A percentile compares a stretch with the other conserved stretches of the same genome.
These are phyloP conservation scores for Calameuta idolon DNA, from an alignment of 2,888 invertebrate genomes.

Conservation along the genomic window DNA sequence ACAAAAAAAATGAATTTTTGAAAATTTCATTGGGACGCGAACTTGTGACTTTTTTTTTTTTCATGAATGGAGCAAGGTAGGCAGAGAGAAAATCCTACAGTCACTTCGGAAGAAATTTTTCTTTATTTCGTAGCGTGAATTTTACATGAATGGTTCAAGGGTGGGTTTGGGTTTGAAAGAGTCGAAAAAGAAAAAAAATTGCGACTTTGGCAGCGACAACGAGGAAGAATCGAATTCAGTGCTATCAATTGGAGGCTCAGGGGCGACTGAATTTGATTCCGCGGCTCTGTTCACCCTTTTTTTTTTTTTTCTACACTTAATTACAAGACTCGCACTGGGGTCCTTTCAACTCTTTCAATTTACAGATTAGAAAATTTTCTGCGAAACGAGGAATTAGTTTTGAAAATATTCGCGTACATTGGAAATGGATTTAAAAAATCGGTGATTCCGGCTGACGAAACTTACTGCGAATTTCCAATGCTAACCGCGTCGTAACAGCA, in stretches of 20 bases:
- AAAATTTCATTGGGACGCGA: neutral
- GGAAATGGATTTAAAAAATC: neutral
- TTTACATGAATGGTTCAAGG: neutral
- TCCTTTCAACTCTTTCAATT: neutral
- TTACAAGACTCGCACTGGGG: neutral
- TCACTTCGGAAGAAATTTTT: neutral
- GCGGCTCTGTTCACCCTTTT: neutral
- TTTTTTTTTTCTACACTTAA: neutral
- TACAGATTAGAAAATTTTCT: neutral
- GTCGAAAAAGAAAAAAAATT: neutral
- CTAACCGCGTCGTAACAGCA: too few relatives aligned
- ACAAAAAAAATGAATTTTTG: neutral
- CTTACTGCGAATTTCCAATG: neutral
- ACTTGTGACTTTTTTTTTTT: too few relatives aligned
- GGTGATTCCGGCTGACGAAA: neutral
- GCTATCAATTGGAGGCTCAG: neutral
- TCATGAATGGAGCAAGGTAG: neutral
- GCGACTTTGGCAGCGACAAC: neutral
- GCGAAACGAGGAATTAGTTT: neutral
- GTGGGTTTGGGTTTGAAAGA: neutral
- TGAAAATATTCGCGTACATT: neutral
- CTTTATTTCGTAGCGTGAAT: neutral
- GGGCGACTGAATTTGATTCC: neutral
- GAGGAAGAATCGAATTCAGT: neutral
- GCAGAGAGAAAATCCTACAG: neutral